A percentile compares a stretch with the other conserved stretches of the same genome.
Conservation (phyloP, 2,113 vertebrate species). For the Apodemus speciosus region DNA sequence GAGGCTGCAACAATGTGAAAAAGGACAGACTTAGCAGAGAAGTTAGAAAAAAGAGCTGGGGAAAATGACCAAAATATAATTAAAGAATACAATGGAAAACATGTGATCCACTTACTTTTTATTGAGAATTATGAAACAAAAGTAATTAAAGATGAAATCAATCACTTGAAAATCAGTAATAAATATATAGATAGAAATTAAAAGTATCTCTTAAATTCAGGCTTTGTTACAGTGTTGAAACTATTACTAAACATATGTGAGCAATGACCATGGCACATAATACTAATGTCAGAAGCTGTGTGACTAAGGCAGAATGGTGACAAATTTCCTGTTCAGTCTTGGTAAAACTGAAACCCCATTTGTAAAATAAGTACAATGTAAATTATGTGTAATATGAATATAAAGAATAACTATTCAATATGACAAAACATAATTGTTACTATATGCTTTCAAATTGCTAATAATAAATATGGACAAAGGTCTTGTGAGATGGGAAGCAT, state of each 20-base stretch:
- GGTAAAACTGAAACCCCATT: neutral
- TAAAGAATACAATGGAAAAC: neutral
- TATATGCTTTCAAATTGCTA: neutral
- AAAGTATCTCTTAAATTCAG: neutral
- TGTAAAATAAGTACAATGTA: neutral
- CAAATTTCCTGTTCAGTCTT: too few relatives aligned
- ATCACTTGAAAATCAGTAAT: neutral
- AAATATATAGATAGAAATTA: neutral
- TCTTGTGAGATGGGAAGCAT: neutral
- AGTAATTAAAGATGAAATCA: neutral
- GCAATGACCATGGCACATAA: neutral
- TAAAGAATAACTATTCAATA: neutral
- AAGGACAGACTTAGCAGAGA: neutral
- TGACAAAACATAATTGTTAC: neutral
- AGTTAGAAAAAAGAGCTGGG: neutral
- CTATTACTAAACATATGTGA: neutral
- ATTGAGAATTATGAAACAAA: neutral
- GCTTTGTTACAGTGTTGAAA: neutral
- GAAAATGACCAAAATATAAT: neutral
- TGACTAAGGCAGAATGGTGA: neutral
- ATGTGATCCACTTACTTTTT: neutral
- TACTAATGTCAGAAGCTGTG: neutral
- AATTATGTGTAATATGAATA: neutral
- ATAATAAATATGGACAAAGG: neutral
- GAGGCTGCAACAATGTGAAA: rapidly evolving